Base-by-base conservation (phyloP, 2,113 vertebrate species). In the Smithornis capensis region DNA sequence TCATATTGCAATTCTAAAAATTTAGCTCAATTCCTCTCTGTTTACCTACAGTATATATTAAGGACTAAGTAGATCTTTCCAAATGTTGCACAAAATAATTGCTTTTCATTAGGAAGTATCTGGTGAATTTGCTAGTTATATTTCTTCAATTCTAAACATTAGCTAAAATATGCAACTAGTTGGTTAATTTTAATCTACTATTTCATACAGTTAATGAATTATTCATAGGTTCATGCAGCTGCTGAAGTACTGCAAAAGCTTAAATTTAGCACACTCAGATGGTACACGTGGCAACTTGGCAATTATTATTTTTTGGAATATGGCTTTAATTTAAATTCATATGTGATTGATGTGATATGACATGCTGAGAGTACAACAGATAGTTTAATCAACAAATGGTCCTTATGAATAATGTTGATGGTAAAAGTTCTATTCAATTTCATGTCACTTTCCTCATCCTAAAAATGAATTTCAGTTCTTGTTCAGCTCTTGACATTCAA, bases 371-470 rank as follows among this genome's bases (percentile, higher is more conserved):
- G n/a, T 76, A 88, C 31, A 95, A 81, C 70, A 95, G 88, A 97
- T 95, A 96, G 91, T 96, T 97, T 97, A 97, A 97, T 96, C 96
- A 97, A 94, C 94, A 97, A 97, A 94, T 95, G 65, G 92, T 69
- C 93, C 85, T 83, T 88, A 70, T 91, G 63, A 91, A 96, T 94
- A 93, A 91, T 90, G n/a, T 69, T 62, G 68, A 95, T 93, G 73
- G 64, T 65, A 95, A 89, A 97, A 96, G 65, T 96, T 96, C 95
- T 86, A 83, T 86, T 95, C 84, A 95, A 94, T 95, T 96, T 94
- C 93, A 91, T 83, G 70, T 94, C 74, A 97, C 38, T 94, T 95
- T 95, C 45, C 42, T 94, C 38, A 92, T 94, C 75, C 85, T 59
- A 89, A 94, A 97, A 96, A 87, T 84, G 47, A 83, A 91, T 93